Conservation (phyloP, 2,797 vertebrate genomes). For the Melopsittacus undulatus region DNA sequence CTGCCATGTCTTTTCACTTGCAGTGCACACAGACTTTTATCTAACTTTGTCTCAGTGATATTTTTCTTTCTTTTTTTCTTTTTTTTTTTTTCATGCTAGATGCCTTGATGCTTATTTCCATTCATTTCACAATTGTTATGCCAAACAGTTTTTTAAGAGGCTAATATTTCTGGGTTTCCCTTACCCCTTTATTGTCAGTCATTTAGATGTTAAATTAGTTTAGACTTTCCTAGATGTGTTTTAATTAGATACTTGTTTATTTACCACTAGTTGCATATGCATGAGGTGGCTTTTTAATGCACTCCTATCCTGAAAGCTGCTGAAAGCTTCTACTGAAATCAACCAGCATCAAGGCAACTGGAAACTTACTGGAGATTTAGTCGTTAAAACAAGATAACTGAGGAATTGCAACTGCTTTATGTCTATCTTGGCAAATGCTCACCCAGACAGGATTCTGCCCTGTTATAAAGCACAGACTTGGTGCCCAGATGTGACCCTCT, state of each 20-base stretch:
- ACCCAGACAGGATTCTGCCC: neutral
- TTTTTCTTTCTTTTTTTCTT: neutral
- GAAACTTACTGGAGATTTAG: neutral
- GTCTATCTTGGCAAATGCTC: neutral
- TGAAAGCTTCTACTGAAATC: neutral
- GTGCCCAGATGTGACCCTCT: neutral
- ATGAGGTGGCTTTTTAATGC: constrained; percentile 2
- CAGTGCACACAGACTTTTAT: neutral
- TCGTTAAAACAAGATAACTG: neutral
- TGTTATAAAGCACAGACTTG: neutral
- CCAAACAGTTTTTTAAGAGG: neutral
- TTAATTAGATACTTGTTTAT: constrained; percentile 52
- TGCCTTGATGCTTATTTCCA: neutral
- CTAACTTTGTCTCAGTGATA: neutral
- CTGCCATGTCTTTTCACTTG: neutral
- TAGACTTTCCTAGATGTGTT: constrained; percentile 14
- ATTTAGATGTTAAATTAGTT: constrained; percentile 32
- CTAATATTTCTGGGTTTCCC: neutral
- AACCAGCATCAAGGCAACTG: neutral
- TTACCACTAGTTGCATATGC: constrained; percentile 25
- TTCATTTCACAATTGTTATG: neutral
- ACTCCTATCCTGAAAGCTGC: neutral
- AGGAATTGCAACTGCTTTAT: neutral
- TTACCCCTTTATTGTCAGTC: neutral
- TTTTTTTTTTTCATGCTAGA: neutral